Conservation (phyloP, 2,797 vertebrate genomes). For the Salarias fasciatus region DNA sequence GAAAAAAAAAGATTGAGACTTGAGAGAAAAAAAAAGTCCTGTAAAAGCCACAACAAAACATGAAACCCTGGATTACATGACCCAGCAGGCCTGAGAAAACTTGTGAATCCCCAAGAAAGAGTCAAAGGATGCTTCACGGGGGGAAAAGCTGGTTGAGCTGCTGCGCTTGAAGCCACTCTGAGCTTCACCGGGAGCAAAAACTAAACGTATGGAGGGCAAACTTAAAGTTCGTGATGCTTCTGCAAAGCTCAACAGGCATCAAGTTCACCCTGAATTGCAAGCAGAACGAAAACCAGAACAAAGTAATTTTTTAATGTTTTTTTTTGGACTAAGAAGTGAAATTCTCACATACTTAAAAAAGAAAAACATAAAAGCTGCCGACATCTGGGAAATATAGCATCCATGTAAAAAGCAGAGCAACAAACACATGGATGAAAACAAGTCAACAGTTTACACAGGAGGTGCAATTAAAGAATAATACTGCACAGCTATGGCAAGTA, state of each 20-base stretch:
- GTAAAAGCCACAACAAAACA: slow-evolving; percentile 15
- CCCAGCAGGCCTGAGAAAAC: slow-evolving; percentile 5
- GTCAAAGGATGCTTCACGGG: neutral
- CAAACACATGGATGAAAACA: slow-evolving; percentile 10
- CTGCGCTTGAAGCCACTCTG: neutral
- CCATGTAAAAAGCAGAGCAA: slow-evolving; percentile 2
- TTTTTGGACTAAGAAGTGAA: neutral
- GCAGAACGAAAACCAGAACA: neutral
- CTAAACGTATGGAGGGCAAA: slow-evolving; percentile 15
- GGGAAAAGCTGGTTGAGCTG: slow-evolving; percentile 6
- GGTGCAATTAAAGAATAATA: slow-evolving; percentile 7
- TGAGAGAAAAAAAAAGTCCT: slow-evolving; percentile 3
- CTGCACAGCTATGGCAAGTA: neutral
- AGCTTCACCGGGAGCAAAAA: neutral
- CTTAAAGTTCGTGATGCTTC: slow-evolving; percentile 10
- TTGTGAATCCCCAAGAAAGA: neutral
- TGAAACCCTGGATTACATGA: slow-evolving; percentile 20
- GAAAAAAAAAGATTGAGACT: neutral
- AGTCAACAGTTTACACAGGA: neutral
- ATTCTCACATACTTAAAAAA: neutral
- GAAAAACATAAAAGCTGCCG: neutral
- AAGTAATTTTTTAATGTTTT: neutral
- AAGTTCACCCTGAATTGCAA: slow-evolving; percentile 2
- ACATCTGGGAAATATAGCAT: neutral
- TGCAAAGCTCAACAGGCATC: slow-evolving; percentile 3